A percentile compares a stretch with the other conserved stretches of the same genome.
Conservation (phyloP, 1,140 invertebrate genomes). For the Zophobas morio region DNA sequence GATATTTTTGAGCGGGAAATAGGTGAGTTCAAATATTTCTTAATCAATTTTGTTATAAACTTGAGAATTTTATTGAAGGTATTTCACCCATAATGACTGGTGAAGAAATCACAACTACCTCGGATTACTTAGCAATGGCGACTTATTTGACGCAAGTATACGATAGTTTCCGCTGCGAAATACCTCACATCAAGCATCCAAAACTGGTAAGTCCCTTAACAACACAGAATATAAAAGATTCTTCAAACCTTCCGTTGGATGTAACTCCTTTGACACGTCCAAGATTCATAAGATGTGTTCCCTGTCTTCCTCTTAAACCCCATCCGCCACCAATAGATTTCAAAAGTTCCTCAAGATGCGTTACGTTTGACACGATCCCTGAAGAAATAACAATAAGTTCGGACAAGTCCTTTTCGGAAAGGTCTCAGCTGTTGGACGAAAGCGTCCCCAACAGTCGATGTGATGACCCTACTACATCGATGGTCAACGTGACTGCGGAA, state of each 20-base stretch:
- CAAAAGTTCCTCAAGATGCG: not conserved
- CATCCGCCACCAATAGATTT: not conserved
- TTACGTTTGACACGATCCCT: not conserved
- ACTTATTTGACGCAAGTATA: conserved; percentile 92
- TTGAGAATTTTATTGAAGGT: conserved; percentile 67
- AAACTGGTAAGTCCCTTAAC: conserved; percentile 75
- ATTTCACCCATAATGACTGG: conserved; percentile 87
- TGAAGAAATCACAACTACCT: conserved; percentile 82
- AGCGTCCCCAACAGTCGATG: not conserved
- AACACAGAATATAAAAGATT: not conserved
- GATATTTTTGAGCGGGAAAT: conserved; percentile 83
- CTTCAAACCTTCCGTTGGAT: too few relatives aligned
- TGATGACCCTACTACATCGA: too few relatives aligned
- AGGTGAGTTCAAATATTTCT: conserved; percentile 52
- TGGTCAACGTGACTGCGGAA: too few relatives aligned
- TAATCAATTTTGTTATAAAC: conserved; percentile 5
- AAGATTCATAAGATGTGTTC: not conserved
- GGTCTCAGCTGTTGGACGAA: not conserved
- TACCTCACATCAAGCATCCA: conserved; percentile 84
- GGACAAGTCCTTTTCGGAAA: not conserved
- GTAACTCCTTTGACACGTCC: too few relatives aligned
- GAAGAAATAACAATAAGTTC: not conserved
- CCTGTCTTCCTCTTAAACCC: not conserved
- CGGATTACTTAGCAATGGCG: conserved; percentile 84
- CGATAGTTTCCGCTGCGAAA: conserved; percentile 86